Evolutionary conservation across 2,113 vertebrate genomes (phyloP), one percentile per base, ranked within the genome.

Genomic region (Uria aalge): DNA sequence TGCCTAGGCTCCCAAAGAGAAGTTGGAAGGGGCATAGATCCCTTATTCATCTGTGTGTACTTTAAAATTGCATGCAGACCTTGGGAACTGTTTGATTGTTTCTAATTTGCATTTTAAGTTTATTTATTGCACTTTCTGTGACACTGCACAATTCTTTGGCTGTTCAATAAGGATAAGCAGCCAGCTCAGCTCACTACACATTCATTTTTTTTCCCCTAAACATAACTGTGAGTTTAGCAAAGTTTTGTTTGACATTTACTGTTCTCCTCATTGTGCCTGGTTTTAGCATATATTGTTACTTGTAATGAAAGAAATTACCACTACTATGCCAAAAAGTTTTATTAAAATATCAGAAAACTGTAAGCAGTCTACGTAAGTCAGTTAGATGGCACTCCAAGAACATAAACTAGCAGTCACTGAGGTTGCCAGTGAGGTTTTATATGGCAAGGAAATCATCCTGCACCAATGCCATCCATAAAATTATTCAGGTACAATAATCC

Each of bases 301-400:
- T 59, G 30, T 47, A 81, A 90, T 57, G 36, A 92, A 84, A 67
- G 75, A 79, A 72, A 71, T 63, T 91, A 30, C 29, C 29, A 38
- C 1, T 78, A 27, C 43, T n/a, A 8, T 71, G 52, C n/a, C 50
- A 78, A 85, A 90, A 75, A 16, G 1, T 76, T 92, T 79, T 85
- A 43, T 68, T 79, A 56, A 82, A 82, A 75, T 71, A 88, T 21
- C 67, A 67, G 52, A 85, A 93, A 85, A 75, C 18, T 34, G 29
- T 50, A 55, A 90, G 69, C 38, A 81, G 15, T 63, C 79, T 78
- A 7, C 23, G 2, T 24, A 93, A 94, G 81, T 82, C 81, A 90
- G 76, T 95, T 88, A 90, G 90, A 88, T 90, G 81, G 81, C 77
- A 92, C 43, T 92, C 73, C 73, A 88, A 24, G 90, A 90, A 82